Base-by-base conservation (phyloP, 2,113 vertebrate genomes). In the Calidris pygmaea region DNA sequence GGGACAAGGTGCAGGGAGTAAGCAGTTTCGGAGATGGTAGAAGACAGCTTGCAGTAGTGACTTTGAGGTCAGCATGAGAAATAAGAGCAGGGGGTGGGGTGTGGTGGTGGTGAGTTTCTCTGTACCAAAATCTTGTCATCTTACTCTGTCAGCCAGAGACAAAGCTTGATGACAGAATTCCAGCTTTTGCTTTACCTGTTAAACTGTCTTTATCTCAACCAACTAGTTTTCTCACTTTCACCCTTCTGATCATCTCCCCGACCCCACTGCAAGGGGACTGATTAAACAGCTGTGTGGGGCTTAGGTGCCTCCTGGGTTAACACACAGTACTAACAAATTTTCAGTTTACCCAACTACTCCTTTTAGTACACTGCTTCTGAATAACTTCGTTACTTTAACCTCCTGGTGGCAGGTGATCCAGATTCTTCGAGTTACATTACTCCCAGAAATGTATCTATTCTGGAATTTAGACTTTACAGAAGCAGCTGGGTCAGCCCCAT, bases 311-410 rank as follows among this genome's bases (percentile, higher is more conserved):
- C 8, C 35, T 47, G 16, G 34, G n/a, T 60, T 59, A 75, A 68
- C 7, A 6, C 29, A 53, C 29, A 60, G 34, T 12, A 30, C 34
- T 53, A 75, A 68, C 6, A 17, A 43, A 23, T 67, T 59, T 60
- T 53, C 37, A 62, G 3, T 68, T 53, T 68, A 24, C 20, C 20
- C 20, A 9, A n/a, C n/a, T 55, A 22, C 15, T 47, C 4, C 19
- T 62, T 84, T 41, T 55, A 68, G 34, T 39, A n/a, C 10, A 23
- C 10, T 52, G 27, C 10, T 45, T 73, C 50, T 85, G 50, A 65
- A 78, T 62, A 81, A 43, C 0, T 0, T 41, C n/a, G 22, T 35
- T 63, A 15, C 12, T 85, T 65, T 66, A 43, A 39, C 1, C 0
- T 58, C 22, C 35, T 52, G 17, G 14, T 84, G 14, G 11, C 30